These are phyloP conservation scores for Chanos chanos DNA, from an alignment of 2,797 vertebrate genomes.

Conservation along the genomic window DNA sequence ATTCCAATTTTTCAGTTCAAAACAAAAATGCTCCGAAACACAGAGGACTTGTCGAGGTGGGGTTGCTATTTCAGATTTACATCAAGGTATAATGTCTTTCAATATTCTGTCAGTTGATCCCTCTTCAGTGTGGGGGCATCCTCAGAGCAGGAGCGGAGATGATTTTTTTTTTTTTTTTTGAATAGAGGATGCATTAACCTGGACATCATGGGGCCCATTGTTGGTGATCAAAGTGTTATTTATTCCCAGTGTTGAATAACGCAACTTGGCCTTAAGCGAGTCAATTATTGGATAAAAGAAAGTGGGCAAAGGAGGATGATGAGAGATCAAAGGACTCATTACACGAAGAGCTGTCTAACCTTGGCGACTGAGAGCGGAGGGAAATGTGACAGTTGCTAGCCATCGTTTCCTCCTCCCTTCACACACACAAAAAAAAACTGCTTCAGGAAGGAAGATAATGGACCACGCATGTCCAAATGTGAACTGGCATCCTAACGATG, in stretches of 20 bases:
- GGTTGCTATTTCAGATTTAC: too few species aligned
- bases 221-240: constrained; percentile 40
- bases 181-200: constrained; percentile 35
- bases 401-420: not conserved
- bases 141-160: constrained; percentile 20
- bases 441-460: too few species aligned
- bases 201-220: constrained; percentile 20
- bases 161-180: constrained; percentile 14
- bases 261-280: constrained; percentile 32
- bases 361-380: constrained; percentile 23
- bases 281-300: constrained; percentile 57
- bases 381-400: constrained; percentile 1
- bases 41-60: too few species aligned
- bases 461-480: too few species aligned
- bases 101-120: constrained; percentile 8
- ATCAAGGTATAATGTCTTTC: too few species aligned
- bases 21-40: too few species aligned
- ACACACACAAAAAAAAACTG: too few species aligned
- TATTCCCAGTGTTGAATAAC: constrained; percentile 32
- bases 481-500: too few species aligned
- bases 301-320: constrained; percentile 43
- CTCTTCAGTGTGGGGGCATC: constrained; percentile 20
- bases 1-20: too few species aligned
- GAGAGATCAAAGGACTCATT: constrained; percentile 45
- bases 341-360: constrained; percentile 28